phyloP scores from a whole-genome alignment of 2,797 vertebrate genomes.

The Tenualosa thibaudeaui region DNA sequence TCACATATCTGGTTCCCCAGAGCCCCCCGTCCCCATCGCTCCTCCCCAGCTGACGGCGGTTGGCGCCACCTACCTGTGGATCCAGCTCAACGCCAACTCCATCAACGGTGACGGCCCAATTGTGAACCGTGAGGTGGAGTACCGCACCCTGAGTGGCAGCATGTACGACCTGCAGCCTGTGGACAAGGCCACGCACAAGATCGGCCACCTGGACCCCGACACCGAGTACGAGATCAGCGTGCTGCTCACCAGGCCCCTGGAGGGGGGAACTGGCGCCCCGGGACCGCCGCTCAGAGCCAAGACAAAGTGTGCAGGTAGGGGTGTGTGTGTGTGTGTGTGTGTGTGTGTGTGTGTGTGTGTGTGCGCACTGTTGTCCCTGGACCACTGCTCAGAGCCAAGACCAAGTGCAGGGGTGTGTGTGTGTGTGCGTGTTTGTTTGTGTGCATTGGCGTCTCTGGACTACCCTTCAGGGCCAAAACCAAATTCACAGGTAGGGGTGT shows the following conservation, averaged over 20 bases:
- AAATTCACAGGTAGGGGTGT: constrained; percentile 86
- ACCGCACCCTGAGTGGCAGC: constrained; percentile 89
- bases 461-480: constrained; percentile 90
- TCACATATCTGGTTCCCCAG: not conserved
- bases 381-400: no score
- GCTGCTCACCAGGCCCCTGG: constrained; percentile 90
- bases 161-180: constrained; percentile 94
- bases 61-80: constrained; percentile 94
- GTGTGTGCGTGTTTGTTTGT: not conserved
- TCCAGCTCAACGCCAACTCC: constrained; percentile 95
- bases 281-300: constrained; percentile 92
- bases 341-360: no score
- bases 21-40: not conserved
- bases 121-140: constrained; percentile 89
- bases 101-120: constrained; percentile 96
- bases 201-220: constrained; percentile 92
- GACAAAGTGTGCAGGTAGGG: constrained; percentile 95
- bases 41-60: constrained; percentile 58
- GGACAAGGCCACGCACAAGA: constrained; percentile 92
- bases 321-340: constrained; percentile 43
- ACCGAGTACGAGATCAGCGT: constrained; percentile 97
- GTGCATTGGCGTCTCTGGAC: constrained; percentile 90
- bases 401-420: not conserved
- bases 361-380: not conserved
- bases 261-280: constrained; percentile 93